Conservation (phyloP, 2,888 invertebrate species). For the Papilio protenor region DNA sequence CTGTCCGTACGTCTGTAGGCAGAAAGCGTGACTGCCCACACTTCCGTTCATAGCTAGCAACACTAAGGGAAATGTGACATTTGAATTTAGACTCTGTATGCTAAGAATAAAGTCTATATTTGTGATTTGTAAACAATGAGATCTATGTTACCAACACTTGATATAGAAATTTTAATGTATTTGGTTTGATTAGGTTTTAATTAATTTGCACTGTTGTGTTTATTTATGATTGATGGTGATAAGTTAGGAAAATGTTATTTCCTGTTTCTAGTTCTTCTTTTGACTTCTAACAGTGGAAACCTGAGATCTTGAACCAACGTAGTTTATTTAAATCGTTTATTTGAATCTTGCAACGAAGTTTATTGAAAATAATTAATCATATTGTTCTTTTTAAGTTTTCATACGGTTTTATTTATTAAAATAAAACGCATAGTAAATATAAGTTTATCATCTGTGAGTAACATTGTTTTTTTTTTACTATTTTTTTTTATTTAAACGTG, state of each 20-base stretch:
- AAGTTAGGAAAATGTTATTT: not conserved
- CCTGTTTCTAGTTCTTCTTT: not conserved
- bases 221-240: not conserved
- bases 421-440: too few relatives aligned
- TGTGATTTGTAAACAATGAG: slow-evolving; percentile 1
- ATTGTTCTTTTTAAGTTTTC: too few relatives aligned
- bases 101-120: slow-evolving; percentile 39
- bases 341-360: too few relatives aligned
- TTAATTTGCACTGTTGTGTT: slow-evolving; percentile 1
- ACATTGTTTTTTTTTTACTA: too few relatives aligned
- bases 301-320: too few relatives aligned
- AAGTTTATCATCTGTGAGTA: too few relatives aligned
- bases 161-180: slow-evolving; percentile 31
- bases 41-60: slow-evolving; percentile 53
- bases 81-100: slow-evolving; percentile 35
- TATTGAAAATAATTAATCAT: too few relatives aligned
- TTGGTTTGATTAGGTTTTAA: slow-evolving; percentile 19
- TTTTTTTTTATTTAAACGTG: too few relatives aligned
- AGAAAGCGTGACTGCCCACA: slow-evolving; percentile 70
- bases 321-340: too few relatives aligned
- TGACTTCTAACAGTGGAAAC: too few relatives aligned
- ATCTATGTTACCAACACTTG: slow-evolving; percentile 34
- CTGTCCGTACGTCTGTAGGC: slow-evolving; percentile 62
- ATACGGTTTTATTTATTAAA: too few relatives aligned
- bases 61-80: slow-evolving; percentile 4